Evolutionary conservation across 2,113 vertebrate species (phyloP).

Genomic region (Anthoscopus minutus): DNA sequence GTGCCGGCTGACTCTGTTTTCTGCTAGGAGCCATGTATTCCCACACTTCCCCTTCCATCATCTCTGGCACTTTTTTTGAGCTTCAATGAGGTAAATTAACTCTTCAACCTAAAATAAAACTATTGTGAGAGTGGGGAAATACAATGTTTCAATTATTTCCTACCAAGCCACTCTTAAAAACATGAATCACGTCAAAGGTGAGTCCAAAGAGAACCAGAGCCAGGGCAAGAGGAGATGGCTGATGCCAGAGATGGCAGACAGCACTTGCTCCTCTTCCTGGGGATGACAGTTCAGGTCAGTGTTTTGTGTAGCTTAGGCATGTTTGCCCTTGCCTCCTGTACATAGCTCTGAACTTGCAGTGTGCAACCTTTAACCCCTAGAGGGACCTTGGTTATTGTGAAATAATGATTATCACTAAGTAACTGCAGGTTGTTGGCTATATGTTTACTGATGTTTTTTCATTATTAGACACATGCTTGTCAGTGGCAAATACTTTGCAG

Average conservation of each 20-base stretch:
- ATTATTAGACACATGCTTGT: neutral
- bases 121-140: neutral
- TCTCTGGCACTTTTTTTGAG: neutral
- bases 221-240: neutral
- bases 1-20: neutral
- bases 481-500: neutral
- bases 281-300: neutral
- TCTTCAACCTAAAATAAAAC: neutral
- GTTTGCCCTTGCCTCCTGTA: neutral
- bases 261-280: neutral
- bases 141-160: neutral
- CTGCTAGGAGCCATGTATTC: neutral
- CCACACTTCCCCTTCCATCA: neutral
- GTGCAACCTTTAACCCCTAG: neutral
- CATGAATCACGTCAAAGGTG: neutral
- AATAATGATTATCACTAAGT: neutral
- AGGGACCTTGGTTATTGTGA: neutral
- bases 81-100: neutral
- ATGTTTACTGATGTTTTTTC: neutral
- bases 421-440: neutral
- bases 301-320: neutral
- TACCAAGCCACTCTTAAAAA: neutral
- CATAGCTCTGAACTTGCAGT: neutral
- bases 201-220: neutral
- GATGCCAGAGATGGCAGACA: neutral